Percentiles rank a stretch among this genome's conserved stretches.
These are phyloP conservation scores for Diabrotica balteata DNA, from an alignment of 2,888 invertebrate species.

Conservation along the genomic window DNA sequence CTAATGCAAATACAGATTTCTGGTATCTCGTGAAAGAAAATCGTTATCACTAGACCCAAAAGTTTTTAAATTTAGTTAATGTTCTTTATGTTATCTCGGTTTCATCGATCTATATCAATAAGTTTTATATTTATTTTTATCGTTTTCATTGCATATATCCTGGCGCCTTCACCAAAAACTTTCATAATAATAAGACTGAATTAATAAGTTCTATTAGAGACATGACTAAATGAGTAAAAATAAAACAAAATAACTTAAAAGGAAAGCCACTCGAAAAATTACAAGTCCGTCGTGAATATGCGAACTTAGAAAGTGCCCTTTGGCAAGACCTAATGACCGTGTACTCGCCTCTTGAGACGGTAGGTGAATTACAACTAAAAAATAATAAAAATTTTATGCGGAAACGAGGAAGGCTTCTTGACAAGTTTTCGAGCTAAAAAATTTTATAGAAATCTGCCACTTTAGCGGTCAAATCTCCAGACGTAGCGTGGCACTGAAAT, in stretches of 20 bases:
- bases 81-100: too few species aligned
- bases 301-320: conserved; percentile 11
- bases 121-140: too few species aligned
- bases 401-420: conserved; percentile 8
- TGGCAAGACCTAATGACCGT: conserved; percentile 22
- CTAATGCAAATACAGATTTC: too few species aligned
- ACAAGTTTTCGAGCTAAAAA: conserved; percentile 13
- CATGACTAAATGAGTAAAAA: not conserved
- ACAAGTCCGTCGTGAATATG: not conserved
- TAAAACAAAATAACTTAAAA: not conserved
- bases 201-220: too few species aligned
- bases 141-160: too few species aligned
- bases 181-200: too few species aligned
- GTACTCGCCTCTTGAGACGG: conserved; percentile 17
- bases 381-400: conserved; percentile 18
- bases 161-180: too few species aligned
- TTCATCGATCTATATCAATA: too few species aligned
- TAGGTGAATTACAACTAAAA: conserved; percentile 13
- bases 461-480: conserved; percentile 12
- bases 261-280: not conserved
- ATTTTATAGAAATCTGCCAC: conserved; percentile 8
- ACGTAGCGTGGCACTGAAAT: conserved; percentile 9
- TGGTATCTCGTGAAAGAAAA: too few species aligned
- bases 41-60: too few species aligned
- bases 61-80: too few species aligned